Evolutionary conservation across 2,888 invertebrate species (phyloP), one percentile per base, ranked within the genome.

Genomic region (Therioaphis trifolii): DNA sequence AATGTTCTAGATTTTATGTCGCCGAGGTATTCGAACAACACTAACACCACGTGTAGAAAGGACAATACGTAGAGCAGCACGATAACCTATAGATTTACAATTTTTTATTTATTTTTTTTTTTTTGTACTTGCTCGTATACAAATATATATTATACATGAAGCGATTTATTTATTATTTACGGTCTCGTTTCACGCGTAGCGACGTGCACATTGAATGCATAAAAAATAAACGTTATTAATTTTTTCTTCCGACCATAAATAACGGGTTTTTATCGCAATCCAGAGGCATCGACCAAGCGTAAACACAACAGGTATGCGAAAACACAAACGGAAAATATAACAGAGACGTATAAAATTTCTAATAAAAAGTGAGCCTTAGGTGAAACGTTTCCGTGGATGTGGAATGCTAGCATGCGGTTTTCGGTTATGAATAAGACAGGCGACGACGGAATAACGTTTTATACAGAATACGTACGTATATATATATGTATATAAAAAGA

Each of bases 381-480:
- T 80, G 69, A 79, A 78, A 79, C 55, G 78, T 55, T 79, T 55
- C 58, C 27, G 43, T 14, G 68, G 27, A 69, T 79, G 71, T 43
- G 58, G 21, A 69, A 79, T 71, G 49, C 24, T 11, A 21, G 21
- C 21, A n/a, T 68, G 68, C 21, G 78, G 68, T 71, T 63, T 58
- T 71, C 61, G 79, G 79, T 29, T 69, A 69, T 27, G 69, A 58
- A 69, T 79, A 78, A 68, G 78, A 52, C 40, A n/a, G 35, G 69
- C 21, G 24, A 61, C 27, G 49, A 24, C 52, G 78, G 55, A 78
- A 78, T 68, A 68, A 78, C 78, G 52, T 78, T 68, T 78, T 78
- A 66, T 63, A 52, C 35, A 68, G 66, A 35, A 35, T 3, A 35
- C 4, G 35, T 5, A 7, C 7, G 35, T 35, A 35, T 35, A 35